Conservation (phyloP, 2,113 vertebrate species). For the Cinclus cinclus region DNA sequence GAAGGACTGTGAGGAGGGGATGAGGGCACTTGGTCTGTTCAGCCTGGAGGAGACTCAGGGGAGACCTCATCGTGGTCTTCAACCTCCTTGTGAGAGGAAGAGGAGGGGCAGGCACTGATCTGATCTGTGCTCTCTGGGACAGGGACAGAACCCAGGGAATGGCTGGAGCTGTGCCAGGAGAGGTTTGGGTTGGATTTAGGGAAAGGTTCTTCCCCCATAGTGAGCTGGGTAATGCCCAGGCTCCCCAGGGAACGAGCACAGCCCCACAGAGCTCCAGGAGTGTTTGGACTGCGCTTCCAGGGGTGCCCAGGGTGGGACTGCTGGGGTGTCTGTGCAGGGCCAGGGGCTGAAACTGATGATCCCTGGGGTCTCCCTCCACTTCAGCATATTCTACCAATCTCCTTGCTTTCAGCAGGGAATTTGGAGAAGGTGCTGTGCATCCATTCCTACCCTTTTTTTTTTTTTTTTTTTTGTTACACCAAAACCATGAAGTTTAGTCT, state of each 20-base stretch:
- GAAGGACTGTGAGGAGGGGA: accelerated
- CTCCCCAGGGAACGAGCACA: background rate
- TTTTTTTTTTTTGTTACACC: background rate
- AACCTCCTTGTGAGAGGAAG: background rate
- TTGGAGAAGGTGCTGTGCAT: background rate
- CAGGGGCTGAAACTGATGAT: accelerated
- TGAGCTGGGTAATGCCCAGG: background rate
- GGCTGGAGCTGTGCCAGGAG: accelerated
- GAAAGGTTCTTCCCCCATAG: background rate
- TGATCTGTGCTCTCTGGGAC: background rate
- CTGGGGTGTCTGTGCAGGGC: background rate
- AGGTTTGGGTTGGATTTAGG: too few relatives aligned
- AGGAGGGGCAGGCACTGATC: background rate
- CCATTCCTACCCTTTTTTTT: background rate
- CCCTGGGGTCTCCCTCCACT: background rate
- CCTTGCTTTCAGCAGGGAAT: background rate
- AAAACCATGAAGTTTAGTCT: background rate
- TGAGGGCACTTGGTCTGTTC: background rate
- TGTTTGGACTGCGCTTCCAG: accelerated
- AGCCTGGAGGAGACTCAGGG: background rate
- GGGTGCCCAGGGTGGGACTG: background rate
- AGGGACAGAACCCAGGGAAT: background rate
- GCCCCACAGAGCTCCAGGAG: background rate
- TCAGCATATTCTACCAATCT: background rate
- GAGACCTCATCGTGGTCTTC: background rate